phyloP scores from a whole-genome alignment of 2,888 invertebrate species.

The Lucinisca nassula region DNA sequence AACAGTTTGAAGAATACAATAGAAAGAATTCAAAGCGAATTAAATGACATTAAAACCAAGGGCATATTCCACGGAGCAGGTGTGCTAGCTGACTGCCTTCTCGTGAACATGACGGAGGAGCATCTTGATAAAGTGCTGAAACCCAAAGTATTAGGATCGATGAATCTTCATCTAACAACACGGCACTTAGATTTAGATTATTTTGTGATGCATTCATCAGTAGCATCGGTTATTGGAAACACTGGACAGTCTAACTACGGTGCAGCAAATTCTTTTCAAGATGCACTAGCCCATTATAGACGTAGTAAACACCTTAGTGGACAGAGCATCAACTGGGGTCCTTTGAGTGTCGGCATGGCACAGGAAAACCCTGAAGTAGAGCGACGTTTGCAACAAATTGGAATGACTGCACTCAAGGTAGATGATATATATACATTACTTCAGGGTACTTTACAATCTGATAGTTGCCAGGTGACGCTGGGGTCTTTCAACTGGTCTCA shows the following conservation, averaged over 20 bases:
- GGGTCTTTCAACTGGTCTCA: not conserved
- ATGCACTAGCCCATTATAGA: constrained; percentile 70
- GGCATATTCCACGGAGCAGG: constrained; percentile 74
- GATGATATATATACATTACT: not conserved
- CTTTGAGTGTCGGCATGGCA: constrained; percentile 70
- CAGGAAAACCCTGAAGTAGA: not conserved
- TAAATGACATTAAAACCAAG: constrained; percentile 20
- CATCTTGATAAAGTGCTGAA: constrained; percentile 26
- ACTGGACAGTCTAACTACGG: constrained; percentile 75
- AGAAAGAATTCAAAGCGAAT: not conserved
- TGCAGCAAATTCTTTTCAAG: constrained; percentile 75
- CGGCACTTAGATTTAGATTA: constrained; percentile 60
- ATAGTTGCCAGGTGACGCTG: not conserved
- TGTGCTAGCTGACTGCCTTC: constrained; percentile 50
- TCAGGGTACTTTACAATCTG: not conserved
- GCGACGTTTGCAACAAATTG: not conserved
- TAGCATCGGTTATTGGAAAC: constrained; percentile 71
- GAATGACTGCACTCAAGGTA: not conserved
- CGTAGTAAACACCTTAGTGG: constrained; percentile 47
- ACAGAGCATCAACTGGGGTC: constrained; percentile 78
- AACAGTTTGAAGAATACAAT: not conserved
- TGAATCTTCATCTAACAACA: constrained; percentile 73
- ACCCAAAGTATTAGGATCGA: constrained; percentile 70
- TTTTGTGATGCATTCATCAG: constrained; percentile 77
- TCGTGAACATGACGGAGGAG: constrained; percentile 50